Conservation (phyloP, 2,888 invertebrate species). For the Brachypalpus laphriformis region DNA sequence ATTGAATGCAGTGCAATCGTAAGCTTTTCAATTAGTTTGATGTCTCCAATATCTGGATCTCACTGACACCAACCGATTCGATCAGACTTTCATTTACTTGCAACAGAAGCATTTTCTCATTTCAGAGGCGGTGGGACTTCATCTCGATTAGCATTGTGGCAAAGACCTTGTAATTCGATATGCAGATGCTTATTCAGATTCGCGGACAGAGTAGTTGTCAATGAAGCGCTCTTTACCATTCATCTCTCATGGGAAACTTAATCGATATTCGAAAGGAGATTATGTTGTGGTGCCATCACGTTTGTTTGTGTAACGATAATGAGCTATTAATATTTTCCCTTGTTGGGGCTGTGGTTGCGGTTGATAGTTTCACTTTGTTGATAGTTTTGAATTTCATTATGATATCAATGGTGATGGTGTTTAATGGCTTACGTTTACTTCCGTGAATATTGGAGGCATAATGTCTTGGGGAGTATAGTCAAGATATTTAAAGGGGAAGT, state of each 20-base stretch:
- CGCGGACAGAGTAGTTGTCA: background rate
- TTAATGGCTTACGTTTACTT: background rate
- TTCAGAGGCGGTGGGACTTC: background rate
- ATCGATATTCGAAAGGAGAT: constrained; percentile 46
- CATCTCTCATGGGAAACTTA: constrained; percentile 26
- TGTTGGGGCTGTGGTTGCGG: constrained; percentile 2
- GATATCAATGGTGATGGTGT: background rate
- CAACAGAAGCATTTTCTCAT: constrained; percentile 37
- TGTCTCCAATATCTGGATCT: constrained; percentile 31
- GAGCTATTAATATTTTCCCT: background rate
- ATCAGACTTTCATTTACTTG: constrained; percentile 44
- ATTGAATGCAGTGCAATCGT: constrained; percentile 10
- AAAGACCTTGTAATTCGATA: constrained; percentile 46
- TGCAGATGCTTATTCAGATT: constrained; percentile 19
- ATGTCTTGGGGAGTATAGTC: background rate
- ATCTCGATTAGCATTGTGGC: background rate
- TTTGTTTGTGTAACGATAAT: constrained; percentile 11
- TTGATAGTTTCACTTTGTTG: constrained; percentile 28
- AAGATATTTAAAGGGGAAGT: background rate
- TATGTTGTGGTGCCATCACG: constrained; percentile 15
- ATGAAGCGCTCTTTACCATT: constrained; percentile 4
- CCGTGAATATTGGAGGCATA: background rate
- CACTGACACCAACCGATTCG: constrained; percentile 1
- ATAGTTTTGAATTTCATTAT: constrained; percentile 10
- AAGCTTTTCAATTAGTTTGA: constrained; percentile 56